Conservation (phyloP, 2,797 vertebrate genomes). For the Sebastolobus altivelis region DNA sequence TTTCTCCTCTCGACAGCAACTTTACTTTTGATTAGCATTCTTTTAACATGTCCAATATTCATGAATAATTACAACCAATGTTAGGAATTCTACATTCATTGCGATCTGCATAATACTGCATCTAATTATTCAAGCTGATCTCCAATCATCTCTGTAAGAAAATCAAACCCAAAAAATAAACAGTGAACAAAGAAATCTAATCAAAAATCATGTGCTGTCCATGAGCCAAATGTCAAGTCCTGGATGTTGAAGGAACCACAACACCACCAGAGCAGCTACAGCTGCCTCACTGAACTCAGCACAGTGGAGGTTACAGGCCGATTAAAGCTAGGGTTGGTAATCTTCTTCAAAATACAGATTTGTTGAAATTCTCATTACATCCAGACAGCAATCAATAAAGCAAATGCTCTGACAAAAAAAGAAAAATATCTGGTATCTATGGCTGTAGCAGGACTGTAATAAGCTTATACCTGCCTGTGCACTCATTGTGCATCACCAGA, state of each 20-base stretch:
- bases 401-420: too few relatives aligned
- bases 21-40: slow-evolving; percentile 8
- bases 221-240: slow-evolving; percentile 3
- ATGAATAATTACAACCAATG: neutral
- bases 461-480: too few relatives aligned
- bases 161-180: neutral
- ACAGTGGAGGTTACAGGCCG: neutral
- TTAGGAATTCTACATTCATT: neutral
- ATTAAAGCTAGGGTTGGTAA: neutral
- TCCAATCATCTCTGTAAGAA: neutral
- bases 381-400: too few relatives aligned
- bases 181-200: neutral
- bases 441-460: too few relatives aligned
- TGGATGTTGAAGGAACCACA: neutral
- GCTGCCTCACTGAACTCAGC: neutral
- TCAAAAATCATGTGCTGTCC: neutral
- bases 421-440: too few relatives aligned
- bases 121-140: neutral
- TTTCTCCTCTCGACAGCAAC: slow-evolving; percentile 17
- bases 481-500: too few relatives aligned
- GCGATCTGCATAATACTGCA: neutral
- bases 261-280: neutral
- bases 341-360: too few relatives aligned
- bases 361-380: too few relatives aligned
- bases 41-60: neutral